phyloP scores from a whole-genome alignment of 2,113 vertebrate species.

The Solea solea region DNA sequence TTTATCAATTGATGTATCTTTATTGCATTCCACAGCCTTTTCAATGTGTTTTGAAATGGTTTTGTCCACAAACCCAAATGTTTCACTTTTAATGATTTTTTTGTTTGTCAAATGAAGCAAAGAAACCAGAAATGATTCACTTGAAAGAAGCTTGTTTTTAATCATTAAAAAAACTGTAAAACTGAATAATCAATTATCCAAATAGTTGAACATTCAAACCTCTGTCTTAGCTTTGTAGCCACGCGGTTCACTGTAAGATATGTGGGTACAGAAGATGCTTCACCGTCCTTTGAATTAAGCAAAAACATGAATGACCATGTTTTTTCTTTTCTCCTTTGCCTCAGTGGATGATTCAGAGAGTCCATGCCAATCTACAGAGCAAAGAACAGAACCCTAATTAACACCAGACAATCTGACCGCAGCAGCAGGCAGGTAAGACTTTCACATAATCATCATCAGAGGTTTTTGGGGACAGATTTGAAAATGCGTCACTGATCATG shows the following conservation, averaged over 20 bases:
- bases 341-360: slow-evolving; percentile 19
- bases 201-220: slow-evolving; percentile 10
- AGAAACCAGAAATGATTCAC: too few species aligned
- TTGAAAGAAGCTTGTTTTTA: too few species aligned
- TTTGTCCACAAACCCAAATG: too few species aligned
- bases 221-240: slow-evolving; percentile 18
- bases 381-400: neutral
- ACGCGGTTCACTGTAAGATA: slow-evolving; percentile 28
- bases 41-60: too few species aligned
- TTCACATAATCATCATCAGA: neutral
- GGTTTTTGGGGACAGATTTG: neutral
- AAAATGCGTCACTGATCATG: neutral
- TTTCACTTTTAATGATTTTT: too few species aligned
- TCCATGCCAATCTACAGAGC: slow-evolving; percentile 38
- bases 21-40: too few species aligned
- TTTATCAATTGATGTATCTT: too few species aligned
- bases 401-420: neutral
- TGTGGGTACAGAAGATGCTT: slow-evolving; percentile 40
- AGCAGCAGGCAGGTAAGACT: slow-evolving; percentile 36
- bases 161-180: too few species aligned
- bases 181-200: too few species aligned
- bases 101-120: too few species aligned
- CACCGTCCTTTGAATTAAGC: slow-evolving; percentile 19
- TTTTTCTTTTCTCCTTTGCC: neutral
- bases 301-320: slow-evolving; percentile 1